These are phyloP conservation scores for Phalacrocorax aristotelis DNA, from an alignment of 2,113 vertebrate species.

Conservation along the genomic window DNA sequence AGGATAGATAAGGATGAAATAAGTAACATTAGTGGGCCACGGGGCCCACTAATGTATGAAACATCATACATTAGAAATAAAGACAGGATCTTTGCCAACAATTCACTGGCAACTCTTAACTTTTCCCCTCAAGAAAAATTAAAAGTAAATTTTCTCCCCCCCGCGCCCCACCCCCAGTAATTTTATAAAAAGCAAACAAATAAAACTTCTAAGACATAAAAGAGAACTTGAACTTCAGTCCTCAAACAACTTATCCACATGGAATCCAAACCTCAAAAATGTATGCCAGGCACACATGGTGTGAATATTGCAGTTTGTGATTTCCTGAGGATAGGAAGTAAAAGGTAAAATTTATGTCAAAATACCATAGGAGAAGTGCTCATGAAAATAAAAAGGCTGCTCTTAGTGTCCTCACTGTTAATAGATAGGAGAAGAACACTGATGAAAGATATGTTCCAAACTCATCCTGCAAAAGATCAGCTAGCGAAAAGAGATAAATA, in stretches of 20 bases:
- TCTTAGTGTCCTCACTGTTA: neutral
- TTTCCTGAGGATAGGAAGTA: neutral
- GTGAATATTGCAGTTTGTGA: neutral
- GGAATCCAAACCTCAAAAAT: neutral
- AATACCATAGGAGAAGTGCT: neutral
- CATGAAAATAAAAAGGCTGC: neutral
- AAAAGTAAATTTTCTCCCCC: neutral
- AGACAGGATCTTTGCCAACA: neutral
- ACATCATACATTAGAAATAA: neutral
- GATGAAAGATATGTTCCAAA: neutral
- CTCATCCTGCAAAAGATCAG: neutral
- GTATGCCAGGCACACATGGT: neutral
- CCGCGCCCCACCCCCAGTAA: neutral
- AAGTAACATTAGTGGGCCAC: neutral
- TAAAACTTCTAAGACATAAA: neutral
- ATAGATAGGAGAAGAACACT: neutral
- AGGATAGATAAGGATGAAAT: neutral
- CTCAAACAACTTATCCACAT: neutral
- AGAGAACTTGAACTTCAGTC: neutral
- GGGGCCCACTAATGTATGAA: too few species aligned
- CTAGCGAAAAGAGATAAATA: neutral
- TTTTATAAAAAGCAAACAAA: neutral
- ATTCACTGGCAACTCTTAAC: neutral
- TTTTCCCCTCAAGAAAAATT: neutral
- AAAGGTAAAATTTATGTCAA: neutral